Conservation (phyloP, 2,888 invertebrate genomes). For the Idaea aversata region DNA sequence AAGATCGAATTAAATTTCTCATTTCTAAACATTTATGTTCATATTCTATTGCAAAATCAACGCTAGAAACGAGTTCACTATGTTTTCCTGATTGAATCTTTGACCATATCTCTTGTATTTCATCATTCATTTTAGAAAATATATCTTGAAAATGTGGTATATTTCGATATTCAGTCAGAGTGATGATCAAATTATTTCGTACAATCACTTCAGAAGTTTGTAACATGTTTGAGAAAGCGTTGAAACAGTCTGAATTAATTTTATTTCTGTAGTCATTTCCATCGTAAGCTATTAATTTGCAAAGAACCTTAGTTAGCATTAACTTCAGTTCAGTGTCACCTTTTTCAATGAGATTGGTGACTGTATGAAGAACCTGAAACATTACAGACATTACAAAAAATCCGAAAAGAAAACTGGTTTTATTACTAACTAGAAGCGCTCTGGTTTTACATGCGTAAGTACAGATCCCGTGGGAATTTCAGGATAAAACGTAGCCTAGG, state of each 20-base stretch:
- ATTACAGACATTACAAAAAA: background rate
- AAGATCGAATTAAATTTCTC: background rate
- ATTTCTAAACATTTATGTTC: constrained; percentile 29
- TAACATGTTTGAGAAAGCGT: constrained; percentile 39
- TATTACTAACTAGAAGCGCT: no score
- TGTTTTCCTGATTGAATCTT: constrained; percentile 25
- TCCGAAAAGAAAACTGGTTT: no score
- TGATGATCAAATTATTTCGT: constrained; percentile 36
- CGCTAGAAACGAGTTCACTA: background rate
- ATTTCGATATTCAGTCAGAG: constrained; percentile 25
- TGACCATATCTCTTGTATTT: constrained; percentile 37
- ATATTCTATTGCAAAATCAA: constrained; percentile 15
- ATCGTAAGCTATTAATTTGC: constrained; percentile 40
- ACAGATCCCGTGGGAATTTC: no score
- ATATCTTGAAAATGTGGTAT: constrained; percentile 35
- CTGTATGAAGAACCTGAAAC: constrained; percentile 53
- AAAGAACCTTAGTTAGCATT: constrained; percentile 45
- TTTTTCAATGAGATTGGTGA: constrained; percentile 42
- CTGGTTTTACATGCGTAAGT: no score
- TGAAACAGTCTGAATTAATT: constrained; percentile 31
- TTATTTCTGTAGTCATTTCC: constrained; percentile 35
- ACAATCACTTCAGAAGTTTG: constrained; percentile 36
- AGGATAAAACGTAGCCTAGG: no score
- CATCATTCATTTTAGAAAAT: constrained; percentile 32
- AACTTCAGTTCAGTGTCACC: constrained; percentile 50